Percentiles rank a stretch among this genome's conserved stretches.
phyloP scores from a whole-genome alignment of 2,888 invertebrate genomes.

The Noctuana brunneofusca region DNA sequence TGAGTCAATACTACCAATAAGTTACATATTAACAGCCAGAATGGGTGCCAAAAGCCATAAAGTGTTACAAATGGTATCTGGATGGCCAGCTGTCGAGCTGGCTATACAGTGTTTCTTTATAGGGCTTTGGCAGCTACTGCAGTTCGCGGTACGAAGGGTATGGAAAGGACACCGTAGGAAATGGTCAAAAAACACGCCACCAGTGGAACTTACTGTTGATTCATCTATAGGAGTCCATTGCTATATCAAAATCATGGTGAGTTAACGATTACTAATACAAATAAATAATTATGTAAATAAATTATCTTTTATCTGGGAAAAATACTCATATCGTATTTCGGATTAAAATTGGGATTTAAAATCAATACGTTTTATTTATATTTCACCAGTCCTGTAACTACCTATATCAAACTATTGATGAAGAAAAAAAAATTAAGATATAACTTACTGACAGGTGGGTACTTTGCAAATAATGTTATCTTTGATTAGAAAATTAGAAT shows the following conservation, averaged over 20 bases:
- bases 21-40: slow-evolving; percentile 14
- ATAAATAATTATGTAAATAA: no score
- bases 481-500: no score
- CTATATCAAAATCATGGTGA: slow-evolving; percentile 74
- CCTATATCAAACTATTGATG: no score
- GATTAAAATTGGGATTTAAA: no score
- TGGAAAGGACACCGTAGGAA: slow-evolving; percentile 73
- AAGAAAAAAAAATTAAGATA: no score
- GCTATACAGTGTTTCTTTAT: slow-evolving; percentile 62
- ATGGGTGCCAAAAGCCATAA: slow-evolving; percentile 62
- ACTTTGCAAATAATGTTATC: no score
- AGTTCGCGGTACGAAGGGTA: slow-evolving; percentile 61
- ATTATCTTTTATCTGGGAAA: no score
- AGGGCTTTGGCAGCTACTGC: slow-evolving; percentile 68
- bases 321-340: no score
- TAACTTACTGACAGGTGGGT: no score
- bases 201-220: slow-evolving; percentile 69
- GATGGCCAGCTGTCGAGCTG: slow-evolving; percentile 69
- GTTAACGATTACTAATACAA: no score
- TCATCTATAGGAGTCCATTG: slow-evolving; percentile 74
- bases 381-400: no score
- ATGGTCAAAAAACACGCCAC: slow-evolving; percentile 47
- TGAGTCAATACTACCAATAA: slow-evolving; percentile 39
- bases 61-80: slow-evolving; percentile 63
- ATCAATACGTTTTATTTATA: no score